Evolutionary conservation across 2,113 vertebrate genomes (phyloP).

Genomic region (Empidonax traillii): DNA sequence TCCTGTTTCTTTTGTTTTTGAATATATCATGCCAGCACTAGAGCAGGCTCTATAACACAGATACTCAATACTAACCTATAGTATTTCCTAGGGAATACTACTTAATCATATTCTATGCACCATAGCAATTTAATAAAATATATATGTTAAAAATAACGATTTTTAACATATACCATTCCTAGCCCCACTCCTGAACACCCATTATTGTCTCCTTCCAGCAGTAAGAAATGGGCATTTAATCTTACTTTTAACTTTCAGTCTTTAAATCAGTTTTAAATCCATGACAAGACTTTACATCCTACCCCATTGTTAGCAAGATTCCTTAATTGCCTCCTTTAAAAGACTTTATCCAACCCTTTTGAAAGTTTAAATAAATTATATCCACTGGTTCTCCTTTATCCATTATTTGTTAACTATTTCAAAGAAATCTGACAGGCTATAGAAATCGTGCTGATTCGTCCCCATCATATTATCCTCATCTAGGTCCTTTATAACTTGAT

Average conservation of each 20-base stretch:
- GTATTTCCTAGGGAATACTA: constrained; percentile 13
- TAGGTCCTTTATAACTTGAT: constrained; percentile 42
- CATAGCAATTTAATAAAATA: constrained; percentile 52
- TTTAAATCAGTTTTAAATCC: constrained; percentile 71
- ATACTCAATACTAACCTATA: not conserved
- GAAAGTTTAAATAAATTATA: constrained; percentile 73
- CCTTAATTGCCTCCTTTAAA: constrained; percentile 70
- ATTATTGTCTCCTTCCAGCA: constrained; percentile 56
- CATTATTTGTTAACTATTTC: constrained; percentile 73
- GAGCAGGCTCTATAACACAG: not conserved
- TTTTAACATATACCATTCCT: not conserved
- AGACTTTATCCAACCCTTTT: constrained; percentile 64
- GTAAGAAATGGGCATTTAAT: constrained; percentile 59
- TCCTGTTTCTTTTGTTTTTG: constrained; percentile 6
- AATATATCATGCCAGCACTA: not conserved
- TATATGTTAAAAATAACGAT: not conserved
- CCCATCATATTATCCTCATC: constrained; percentile 56
- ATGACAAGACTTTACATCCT: constrained; percentile 66
- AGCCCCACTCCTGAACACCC: constrained; percentile 37
- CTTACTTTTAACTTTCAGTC: constrained; percentile 66
- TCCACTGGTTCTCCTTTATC: constrained; percentile 65
- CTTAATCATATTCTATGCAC: constrained; percentile 40
- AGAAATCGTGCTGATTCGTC: constrained; percentile 63
- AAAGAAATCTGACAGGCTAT: constrained; percentile 62
- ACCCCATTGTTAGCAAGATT: constrained; percentile 69